phyloP scores from a whole-genome alignment of 2,113 vertebrate genomes.

The Rhinoptilus africanus region DNA sequence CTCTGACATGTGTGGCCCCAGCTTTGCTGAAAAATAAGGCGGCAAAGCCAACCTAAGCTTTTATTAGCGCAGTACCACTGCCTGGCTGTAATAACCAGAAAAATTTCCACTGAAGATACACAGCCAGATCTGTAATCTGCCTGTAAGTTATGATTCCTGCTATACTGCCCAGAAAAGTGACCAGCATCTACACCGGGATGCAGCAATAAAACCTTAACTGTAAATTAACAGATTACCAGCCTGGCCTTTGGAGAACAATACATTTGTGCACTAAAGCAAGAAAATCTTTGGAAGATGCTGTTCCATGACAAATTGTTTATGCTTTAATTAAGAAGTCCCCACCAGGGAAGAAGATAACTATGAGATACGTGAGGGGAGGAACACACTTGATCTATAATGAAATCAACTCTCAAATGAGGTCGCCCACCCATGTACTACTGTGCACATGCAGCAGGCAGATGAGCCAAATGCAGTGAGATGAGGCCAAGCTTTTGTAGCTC shows the following conservation, averaged over 20 bases:
- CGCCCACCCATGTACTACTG: not conserved
- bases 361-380: not conserved
- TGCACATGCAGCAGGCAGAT: not conserved
- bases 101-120: not conserved
- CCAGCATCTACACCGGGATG: not conserved
- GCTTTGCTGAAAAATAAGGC: not conserved
- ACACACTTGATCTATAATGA: constrained; percentile 34
- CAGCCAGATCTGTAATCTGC: not conserved
- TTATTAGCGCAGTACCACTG: not conserved
- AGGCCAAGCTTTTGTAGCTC: not conserved
- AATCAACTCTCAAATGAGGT: constrained; percentile 48
- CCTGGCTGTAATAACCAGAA: not conserved
- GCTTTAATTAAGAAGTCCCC: constrained; percentile 46
- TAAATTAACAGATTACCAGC: not conserved
- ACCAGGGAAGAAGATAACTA: not conserved
- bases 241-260: not conserved
- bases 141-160: not conserved
- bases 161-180: not conserved
- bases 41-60: not conserved
- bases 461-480: not conserved
- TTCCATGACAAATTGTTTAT: not conserved
- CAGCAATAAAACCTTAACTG: not conserved
- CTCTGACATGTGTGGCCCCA: not conserved
- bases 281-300: not conserved
- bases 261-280: not conserved